These are phyloP conservation scores for Philotrypesis tridentata DNA, from an alignment of 1,140 invertebrate genomes.

Conservation along the genomic window DNA sequence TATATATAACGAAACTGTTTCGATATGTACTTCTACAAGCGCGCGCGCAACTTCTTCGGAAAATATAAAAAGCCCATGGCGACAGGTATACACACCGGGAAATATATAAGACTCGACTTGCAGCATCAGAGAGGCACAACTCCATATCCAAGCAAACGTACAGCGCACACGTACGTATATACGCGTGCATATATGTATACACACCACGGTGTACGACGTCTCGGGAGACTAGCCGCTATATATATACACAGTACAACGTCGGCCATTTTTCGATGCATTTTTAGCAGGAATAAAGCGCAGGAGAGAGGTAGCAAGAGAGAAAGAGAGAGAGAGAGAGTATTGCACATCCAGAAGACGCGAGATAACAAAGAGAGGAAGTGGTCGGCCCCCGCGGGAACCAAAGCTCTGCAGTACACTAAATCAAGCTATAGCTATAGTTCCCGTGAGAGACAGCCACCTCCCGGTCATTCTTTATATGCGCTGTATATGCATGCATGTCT, in stretches of 20 bases:
- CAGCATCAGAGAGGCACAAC: no score
- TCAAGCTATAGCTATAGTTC: slow-evolving; percentile 54
- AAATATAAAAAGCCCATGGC: no score
- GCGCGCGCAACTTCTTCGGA: no score
- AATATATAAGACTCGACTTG: no score
- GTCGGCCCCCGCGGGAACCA: slow-evolving; percentile 51
- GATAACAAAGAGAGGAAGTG: slow-evolving; percentile 34
- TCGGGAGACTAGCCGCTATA: background rate
- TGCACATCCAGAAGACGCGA: background rate
- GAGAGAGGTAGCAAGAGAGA: slow-evolving; percentile 2
- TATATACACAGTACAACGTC: background rate
- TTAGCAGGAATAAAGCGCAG: slow-evolving; percentile 21
- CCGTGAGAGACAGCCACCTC: slow-evolving; percentile 16
- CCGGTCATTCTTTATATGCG: slow-evolving; percentile 60
- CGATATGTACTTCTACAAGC: no score
- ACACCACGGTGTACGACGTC: background rate
- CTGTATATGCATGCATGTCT: no score
- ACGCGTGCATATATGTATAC: background rate
- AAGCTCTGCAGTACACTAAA: slow-evolving; percentile 59
- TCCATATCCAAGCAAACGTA: background rate
- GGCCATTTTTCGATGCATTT: slow-evolving; percentile 37
- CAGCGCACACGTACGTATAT: no score
- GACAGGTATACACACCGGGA: no score
- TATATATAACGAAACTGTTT: no score
- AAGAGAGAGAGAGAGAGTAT: slow-evolving; percentile 16